These are phyloP conservation scores for Ornithorhynchus anatinus DNA, from an alignment of 2,113 vertebrate species.

Conservation along the genomic window DNA sequence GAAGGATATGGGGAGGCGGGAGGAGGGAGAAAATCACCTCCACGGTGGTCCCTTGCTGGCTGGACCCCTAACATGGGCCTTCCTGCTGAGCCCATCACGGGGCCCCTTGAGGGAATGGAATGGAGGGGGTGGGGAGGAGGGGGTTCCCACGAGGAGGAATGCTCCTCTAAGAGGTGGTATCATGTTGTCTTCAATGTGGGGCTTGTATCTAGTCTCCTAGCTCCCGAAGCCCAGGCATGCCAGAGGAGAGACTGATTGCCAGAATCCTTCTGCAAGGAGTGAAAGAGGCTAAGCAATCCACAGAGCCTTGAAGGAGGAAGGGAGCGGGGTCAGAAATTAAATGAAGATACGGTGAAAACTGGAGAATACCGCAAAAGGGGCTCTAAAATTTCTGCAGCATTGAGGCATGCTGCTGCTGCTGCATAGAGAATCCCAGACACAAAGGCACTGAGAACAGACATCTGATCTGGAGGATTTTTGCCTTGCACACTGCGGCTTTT, in stretches of 20 bases:
- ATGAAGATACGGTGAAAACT: neutral
- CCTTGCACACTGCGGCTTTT: constrained; percentile 17
- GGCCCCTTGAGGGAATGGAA: neutral
- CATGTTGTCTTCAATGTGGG: neutral
- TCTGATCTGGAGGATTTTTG: constrained; percentile 6
- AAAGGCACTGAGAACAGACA: constrained; percentile 42
- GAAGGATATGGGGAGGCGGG: no score
- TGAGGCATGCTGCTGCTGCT: constrained; percentile 15
- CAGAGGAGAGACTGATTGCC: neutral
- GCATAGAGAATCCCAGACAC: constrained; percentile 52
- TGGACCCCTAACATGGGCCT: no score
- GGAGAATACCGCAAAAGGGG: neutral
- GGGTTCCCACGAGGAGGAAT: neutral
- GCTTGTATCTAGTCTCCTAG: neutral
- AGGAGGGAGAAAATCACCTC: no score
- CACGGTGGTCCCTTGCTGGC: no score
- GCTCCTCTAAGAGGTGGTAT: neutral
- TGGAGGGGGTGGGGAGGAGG: neutral
- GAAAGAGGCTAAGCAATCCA: neutral
- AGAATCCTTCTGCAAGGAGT: neutral
- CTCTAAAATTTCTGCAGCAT: neutral
- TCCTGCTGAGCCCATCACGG: no score
- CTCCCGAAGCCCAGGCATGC: neutral
- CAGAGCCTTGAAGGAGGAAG: neutral
- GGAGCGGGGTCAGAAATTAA: neutral